Conservation (phyloP, 2,797 vertebrate species). For the Champsocephalus gunnari region DNA sequence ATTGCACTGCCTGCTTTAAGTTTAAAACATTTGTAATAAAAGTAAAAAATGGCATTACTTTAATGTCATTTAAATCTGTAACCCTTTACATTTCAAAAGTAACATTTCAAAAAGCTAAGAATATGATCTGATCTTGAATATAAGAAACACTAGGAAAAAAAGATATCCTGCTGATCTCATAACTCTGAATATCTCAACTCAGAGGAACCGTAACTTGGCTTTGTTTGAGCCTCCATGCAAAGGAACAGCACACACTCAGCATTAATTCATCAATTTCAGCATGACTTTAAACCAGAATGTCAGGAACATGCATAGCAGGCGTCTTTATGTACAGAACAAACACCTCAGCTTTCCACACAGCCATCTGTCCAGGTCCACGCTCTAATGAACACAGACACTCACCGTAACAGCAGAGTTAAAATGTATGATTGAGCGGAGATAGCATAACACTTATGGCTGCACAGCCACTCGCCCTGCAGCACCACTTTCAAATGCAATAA, state of each 20-base stretch:
- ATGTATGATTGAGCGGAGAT: constrained; percentile 64
- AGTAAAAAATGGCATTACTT: too few relatives aligned
- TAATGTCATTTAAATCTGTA: too few relatives aligned
- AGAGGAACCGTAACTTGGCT: neutral
- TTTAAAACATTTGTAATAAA: too few relatives aligned
- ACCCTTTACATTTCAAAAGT: too few relatives aligned
- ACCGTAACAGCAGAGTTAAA: constrained; percentile 40
- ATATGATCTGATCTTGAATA: neutral
- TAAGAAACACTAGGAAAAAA: constrained; percentile 15
- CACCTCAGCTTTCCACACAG: constrained; percentile 47
- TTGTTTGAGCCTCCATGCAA: constrained; percentile 4
- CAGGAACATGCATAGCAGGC: constrained; percentile 40
- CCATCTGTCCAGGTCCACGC: constrained; percentile 59
- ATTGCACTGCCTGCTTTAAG: too few relatives aligned
- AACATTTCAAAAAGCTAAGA: neutral
- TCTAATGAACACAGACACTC: constrained; percentile 53
- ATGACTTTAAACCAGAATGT: constrained; percentile 34
- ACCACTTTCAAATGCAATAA: constrained; percentile 65
- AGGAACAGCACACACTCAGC: constrained; percentile 6
- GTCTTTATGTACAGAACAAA: constrained; percentile 31
- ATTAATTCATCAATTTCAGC: constrained; percentile 21
- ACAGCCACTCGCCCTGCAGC: constrained; percentile 52
- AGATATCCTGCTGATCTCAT: neutral
- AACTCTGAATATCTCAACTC: neutral
- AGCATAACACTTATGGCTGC: constrained; percentile 62